Conservation (phyloP, 2,888 invertebrate species). For the Ptilodon capucinus region DNA sequence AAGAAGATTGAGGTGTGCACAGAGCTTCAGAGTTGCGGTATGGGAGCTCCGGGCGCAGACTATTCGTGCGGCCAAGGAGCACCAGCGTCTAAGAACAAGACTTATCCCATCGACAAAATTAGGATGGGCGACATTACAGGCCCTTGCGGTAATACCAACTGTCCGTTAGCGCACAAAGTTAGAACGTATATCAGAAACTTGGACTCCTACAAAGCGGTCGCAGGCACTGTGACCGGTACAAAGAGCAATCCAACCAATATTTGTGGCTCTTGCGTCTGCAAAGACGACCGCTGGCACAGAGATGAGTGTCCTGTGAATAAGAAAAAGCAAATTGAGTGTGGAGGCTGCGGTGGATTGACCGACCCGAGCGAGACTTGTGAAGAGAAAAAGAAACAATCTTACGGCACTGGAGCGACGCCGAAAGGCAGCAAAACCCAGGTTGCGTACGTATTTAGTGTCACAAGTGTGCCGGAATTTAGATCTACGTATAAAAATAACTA, state of each 20-base stretch:
- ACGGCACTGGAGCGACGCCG: constrained; percentile 54
- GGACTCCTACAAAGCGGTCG: constrained; percentile 59
- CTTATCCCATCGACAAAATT: constrained; percentile 63
- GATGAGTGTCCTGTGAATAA: constrained; percentile 53
- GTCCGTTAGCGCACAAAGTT: constrained; percentile 70
- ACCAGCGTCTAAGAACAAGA: constrained; percentile 38
- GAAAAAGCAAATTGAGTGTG: constrained; percentile 38
- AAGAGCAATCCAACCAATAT: constrained; percentile 49
- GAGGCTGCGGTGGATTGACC: constrained; percentile 57
- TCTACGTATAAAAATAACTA: constrained; percentile 47
- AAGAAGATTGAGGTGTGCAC: constrained; percentile 69
- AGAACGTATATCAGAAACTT: constrained; percentile 65
- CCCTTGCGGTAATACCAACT: constrained; percentile 72
- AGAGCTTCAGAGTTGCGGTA: constrained; percentile 63
- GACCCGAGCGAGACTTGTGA: constrained; percentile 58
- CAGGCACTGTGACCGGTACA: constrained; percentile 33
- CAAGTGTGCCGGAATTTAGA: constrained; percentile 45
- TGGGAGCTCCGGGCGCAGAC: constrained; percentile 31
- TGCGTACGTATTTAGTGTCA: constrained; percentile 50
- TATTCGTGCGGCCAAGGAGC: constrained; percentile 41
- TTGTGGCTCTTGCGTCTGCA: constrained; percentile 68
- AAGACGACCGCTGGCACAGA: constrained; percentile 69
- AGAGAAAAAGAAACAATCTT: constrained; percentile 48
- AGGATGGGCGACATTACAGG: constrained; percentile 76
- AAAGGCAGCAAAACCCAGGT: constrained; percentile 48